A percentile compares a stretch with the other conserved stretches of the same genome.
These are phyloP conservation scores for Eulithis testata DNA, from an alignment of 2,888 invertebrate genomes.

Conservation along the genomic window DNA sequence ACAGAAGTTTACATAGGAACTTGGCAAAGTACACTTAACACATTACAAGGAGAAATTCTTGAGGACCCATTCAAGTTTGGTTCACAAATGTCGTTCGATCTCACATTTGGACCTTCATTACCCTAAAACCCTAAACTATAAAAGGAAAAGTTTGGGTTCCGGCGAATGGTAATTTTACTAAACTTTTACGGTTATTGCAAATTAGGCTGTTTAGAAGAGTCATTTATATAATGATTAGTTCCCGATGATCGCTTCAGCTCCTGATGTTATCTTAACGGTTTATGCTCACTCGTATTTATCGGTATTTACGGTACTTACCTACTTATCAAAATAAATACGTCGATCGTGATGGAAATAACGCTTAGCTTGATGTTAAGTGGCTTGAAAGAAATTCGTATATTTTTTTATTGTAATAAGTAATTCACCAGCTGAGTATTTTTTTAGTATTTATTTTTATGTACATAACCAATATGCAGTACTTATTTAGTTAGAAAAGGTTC, in stretches of 20 bases:
- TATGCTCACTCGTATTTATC: not conserved
- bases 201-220: slow-evolving; percentile 40
- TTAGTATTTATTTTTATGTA: too few relatives aligned
- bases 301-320: too few relatives aligned
- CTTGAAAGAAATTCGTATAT: too few relatives aligned
- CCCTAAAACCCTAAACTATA: slow-evolving; percentile 46
- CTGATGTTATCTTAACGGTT: slow-evolving; percentile 10
- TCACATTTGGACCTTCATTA: slow-evolving; percentile 50
- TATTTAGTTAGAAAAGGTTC: too few relatives aligned
- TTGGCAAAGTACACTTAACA: slow-evolving; percentile 36
- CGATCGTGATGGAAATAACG: too few relatives aligned
- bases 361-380: too few relatives aligned
- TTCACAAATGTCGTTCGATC: slow-evolving; percentile 49
- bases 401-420: too few relatives aligned
- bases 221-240: slow-evolving; percentile 38
- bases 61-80: slow-evolving; percentile 47
- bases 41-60: slow-evolving; percentile 38
- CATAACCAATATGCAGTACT: too few relatives aligned
- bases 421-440: too few relatives aligned
- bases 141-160: slow-evolving; percentile 48
- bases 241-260: slow-evolving; percentile 4
- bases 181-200: slow-evolving; percentile 50
- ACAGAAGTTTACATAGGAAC: slow-evolving; percentile 17
- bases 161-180: slow-evolving; percentile 43
- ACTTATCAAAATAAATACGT: too few relatives aligned